These are phyloP conservation scores for Acanthosepion esculentum DNA, from an alignment of 2,888 invertebrate species.

Conservation along the genomic window DNA sequence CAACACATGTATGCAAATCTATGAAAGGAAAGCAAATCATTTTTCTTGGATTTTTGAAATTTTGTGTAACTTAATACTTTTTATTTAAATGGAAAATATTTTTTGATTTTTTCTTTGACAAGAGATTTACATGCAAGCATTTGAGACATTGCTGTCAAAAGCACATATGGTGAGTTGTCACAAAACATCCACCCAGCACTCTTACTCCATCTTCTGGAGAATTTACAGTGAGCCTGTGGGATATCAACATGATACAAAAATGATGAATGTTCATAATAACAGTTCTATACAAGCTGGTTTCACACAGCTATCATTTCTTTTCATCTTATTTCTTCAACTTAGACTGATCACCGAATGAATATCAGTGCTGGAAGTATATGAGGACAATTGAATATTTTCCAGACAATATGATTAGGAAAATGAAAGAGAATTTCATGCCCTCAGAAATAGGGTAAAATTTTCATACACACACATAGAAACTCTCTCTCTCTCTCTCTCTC, in stretches of 20 bases:
- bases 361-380: neutral
- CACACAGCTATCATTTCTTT: neutral
- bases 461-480: no score
- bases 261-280: neutral
- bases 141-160: neutral
- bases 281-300: neutral
- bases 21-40: neutral
- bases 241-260: neutral
- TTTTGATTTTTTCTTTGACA: neutral
- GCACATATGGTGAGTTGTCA: neutral
- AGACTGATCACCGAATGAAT: neutral
- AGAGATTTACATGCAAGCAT: neutral
- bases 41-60: neutral
- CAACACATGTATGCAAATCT: neutral
- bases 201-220: neutral
- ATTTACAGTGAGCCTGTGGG: neutral
- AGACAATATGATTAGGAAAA: neutral
- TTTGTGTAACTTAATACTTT: neutral
- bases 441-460: no score
- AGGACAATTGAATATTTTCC: neutral
- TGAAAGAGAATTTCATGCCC: no score
- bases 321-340: neutral
- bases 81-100: neutral
- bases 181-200: neutral
- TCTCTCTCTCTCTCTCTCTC: no score